Base-by-base conservation (phyloP, 2,888 invertebrate species). In the Deilephila porcellus region DNA sequence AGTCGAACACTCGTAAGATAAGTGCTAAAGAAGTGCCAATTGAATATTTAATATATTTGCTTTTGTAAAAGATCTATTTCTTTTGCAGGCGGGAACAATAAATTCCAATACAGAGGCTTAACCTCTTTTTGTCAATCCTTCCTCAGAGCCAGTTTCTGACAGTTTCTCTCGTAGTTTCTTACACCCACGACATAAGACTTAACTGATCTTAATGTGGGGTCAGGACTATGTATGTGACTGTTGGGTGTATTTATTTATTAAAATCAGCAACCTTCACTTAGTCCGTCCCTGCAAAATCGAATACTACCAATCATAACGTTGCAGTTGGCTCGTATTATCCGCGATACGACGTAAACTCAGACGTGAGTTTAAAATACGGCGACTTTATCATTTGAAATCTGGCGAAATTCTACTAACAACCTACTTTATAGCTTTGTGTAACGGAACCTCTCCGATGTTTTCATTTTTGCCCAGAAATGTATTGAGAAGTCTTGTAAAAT, bases 351-450 rank as follows among this genome's bases (percentile, higher is more conserved):
- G 5, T 67, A 67, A 67, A 45, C 52, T 25, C 25, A 45, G 67
- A 64, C 45, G 20, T 64, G 20, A 64, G 64, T 64, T 64, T 64
- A 64, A 64, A 64, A 64, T 67, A 67, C 25, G 67, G 52, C 45
- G 67, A 67, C 67, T 25, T 67, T 67, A 67, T 67, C 52, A 52
- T 52, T 67, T 67, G 45, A 17, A 67, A 67, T 67, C 67, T 67
- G 25, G 45, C 52, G 52, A 67, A 67, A 67, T 25, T 67, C 67
- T 52, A 67, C 52, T 45, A 25, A 52, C 25, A 67, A 45, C 52
- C 45, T 52, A 52, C 52, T 67, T 67, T 67, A 29, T 17, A 67
- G 25, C 67, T 67, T 25, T 25, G 52, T 52, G 45, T 52, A 67
- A 25, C 67, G 52, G 64, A 45, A 64, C 64, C 45, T 45, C 45